These are phyloP conservation scores for Cydia splendana DNA, from an alignment of 1,140 invertebrate genomes.

Conservation along the genomic window DNA sequence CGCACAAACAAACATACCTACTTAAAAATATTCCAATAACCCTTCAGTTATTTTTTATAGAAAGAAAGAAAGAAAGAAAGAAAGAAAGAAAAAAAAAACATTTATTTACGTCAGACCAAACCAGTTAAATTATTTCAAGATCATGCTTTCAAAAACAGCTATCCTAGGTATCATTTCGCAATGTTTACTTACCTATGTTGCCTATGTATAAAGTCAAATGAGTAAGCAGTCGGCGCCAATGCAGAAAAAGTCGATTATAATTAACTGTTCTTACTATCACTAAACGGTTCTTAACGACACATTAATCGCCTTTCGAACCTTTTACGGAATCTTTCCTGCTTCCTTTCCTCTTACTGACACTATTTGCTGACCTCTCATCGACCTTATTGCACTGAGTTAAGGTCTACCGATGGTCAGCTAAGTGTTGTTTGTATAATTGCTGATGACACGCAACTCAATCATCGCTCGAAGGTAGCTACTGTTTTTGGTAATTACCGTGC, in stretches of 20 bases:
- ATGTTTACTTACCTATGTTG: neutral
- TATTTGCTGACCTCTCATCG: neutral
- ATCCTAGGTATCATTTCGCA: no score
- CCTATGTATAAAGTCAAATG: neutral
- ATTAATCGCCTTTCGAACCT: constrained; percentile 1
- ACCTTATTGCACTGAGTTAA: neutral
- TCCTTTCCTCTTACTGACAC: neutral
- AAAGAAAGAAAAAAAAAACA: no score
- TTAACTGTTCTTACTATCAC: neutral
- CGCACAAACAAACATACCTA: no score
- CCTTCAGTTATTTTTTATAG: no score
- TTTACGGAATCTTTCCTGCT: neutral
- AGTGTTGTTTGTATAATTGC: neutral
- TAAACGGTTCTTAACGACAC: neutral
- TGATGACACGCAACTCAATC: neutral
- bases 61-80: no score
- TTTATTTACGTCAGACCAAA: no score
- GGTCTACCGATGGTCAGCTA: neutral
- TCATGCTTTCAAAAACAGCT: no score
- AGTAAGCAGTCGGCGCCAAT: neutral
- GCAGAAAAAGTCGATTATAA: neutral
- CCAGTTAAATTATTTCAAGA: no score
- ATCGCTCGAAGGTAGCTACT: neutral
- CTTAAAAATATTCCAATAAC: no score
- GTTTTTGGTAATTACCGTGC: neutral